Conservation (phyloP, 2,888 invertebrate species). For the Apeira syringaria region DNA sequence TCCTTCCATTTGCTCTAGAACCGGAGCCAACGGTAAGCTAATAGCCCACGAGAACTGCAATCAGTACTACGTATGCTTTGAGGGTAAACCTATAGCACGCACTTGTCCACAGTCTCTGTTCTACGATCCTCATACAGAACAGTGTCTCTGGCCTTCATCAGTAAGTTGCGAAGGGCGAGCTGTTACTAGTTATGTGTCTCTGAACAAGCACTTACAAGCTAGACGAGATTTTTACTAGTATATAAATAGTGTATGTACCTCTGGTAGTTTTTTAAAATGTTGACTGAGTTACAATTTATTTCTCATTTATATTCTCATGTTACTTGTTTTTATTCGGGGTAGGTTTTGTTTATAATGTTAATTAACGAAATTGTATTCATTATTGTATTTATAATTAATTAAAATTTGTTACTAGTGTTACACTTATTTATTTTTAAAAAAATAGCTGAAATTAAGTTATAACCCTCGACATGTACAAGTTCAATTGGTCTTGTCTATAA, state of each 20-base stretch:
- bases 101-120: slow-evolving; percentile 39
- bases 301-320: slow-evolving; percentile 16
- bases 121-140: slow-evolving; percentile 38
- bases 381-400: slow-evolving; percentile 17
- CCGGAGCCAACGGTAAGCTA: slow-evolving; percentile 39
- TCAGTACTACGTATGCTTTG: slow-evolving; percentile 47
- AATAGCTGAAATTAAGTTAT: too few species aligned
- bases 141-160: slow-evolving; percentile 47
- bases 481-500: too few species aligned
- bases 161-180: slow-evolving; percentile 46
- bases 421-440: too few species aligned
- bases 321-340: slow-evolving; percentile 7
- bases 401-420: too few species aligned
- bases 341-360: slow-evolving; percentile 8
- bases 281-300: slow-evolving; percentile 10
- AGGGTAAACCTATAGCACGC: slow-evolving; percentile 36
- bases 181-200: slow-evolving; percentile 19
- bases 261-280: slow-evolving; percentile 11
- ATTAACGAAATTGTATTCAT: slow-evolving; percentile 1
- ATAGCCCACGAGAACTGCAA: slow-evolving; percentile 50
- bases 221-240: slow-evolving; percentile 21
- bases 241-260: slow-evolving; percentile 4
- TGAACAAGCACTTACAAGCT: slow-evolving; percentile 38
- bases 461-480: too few species aligned
- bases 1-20: slow-evolving; percentile 32